These are phyloP conservation scores for Alectura lathami DNA, from an alignment of 2,113 vertebrate species.

Conservation along the genomic window DNA sequence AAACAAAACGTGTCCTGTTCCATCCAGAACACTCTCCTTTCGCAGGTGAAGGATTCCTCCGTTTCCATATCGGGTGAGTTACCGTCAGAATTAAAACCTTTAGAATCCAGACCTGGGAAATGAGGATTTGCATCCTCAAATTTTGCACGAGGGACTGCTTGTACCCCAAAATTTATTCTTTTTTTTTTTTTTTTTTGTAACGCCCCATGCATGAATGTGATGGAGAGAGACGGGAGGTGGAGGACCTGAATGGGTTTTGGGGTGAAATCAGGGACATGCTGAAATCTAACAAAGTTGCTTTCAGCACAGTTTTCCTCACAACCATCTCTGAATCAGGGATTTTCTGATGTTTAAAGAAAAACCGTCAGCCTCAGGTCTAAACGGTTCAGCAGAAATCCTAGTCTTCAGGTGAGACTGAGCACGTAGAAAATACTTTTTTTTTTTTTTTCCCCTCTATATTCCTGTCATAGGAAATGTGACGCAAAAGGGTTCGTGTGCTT, in stretches of 20 bases:
- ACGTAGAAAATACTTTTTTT: not conserved
- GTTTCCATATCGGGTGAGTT: slow-evolving; percentile 43
- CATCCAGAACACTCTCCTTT: not conserved
- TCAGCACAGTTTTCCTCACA: not conserved
- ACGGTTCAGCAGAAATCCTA: not conserved
- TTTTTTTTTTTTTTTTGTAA: too few relatives aligned
- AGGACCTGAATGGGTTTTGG: not conserved
- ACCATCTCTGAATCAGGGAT: rapidly evolving
- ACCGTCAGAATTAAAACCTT: too few relatives aligned
- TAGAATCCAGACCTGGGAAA: not conserved
- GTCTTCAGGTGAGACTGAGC: not conserved
- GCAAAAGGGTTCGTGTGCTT: too few relatives aligned
- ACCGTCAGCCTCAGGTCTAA: not conserved
- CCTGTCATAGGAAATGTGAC: not conserved
- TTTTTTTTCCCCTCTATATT: too few relatives aligned
- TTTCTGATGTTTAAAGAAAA: too few relatives aligned
- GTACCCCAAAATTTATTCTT: too few relatives aligned
- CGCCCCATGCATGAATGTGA: too few relatives aligned
- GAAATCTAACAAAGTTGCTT: not conserved
- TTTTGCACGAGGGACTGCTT: not conserved
- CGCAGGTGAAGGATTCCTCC: slow-evolving; percentile 15
- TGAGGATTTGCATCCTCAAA: not conserved
- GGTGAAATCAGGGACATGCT: not conserved
- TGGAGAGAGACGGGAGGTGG: too few relatives aligned
- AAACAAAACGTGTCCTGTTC: not conserved